Base-by-base conservation (phyloP, 2,888 invertebrate genomes). In the Aphidius colemani region DNA sequence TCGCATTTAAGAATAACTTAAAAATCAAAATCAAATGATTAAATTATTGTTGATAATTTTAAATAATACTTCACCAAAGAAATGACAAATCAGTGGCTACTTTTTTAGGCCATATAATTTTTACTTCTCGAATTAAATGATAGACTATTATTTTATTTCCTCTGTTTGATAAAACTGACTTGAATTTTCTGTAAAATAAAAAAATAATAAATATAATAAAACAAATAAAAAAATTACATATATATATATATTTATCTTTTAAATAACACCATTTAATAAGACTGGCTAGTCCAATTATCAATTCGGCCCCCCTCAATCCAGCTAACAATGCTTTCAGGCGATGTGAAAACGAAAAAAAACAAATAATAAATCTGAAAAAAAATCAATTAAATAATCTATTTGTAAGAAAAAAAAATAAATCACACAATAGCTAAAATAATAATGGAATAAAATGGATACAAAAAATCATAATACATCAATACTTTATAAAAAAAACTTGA, bases 221-320 rank as follows among this genome's bases (percentile, higher is more conserved):
- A 5, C 3, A 5, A 30, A 30, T 30, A 30, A 30, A 30, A 30
- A 30, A 30, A 30, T 13, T 44, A 40, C 40, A 51, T 61, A 61
- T 66, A 71, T 72, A 72, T 67, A 70, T 70, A 71, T 69, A 72
- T 69, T 72, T 59, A 30, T 30, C 5, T 71, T 70, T 70, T 69
- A 67, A 70, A 72, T 40, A 72, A 76, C 75, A 76, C 72, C 75
- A 74, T 75, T 71, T 76, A 76, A 75, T 74, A 76, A 75, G 78
- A 76, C 77, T 78, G 78, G 79, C 78, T 80, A 79, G 67, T 70
- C 78, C 78, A 78, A 78, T 77, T 63, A 76, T 79, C 76, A 76
- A 73, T 71, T 78, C 80, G 79, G 78, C 80, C 78, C 80, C 80
- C 79, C 77, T 80, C 79, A 79, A 80, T 76, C 75, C 79, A 80